Base-by-base conservation (phyloP, 1,140 invertebrate species). In the Heliconius hewitsoni region DNA sequence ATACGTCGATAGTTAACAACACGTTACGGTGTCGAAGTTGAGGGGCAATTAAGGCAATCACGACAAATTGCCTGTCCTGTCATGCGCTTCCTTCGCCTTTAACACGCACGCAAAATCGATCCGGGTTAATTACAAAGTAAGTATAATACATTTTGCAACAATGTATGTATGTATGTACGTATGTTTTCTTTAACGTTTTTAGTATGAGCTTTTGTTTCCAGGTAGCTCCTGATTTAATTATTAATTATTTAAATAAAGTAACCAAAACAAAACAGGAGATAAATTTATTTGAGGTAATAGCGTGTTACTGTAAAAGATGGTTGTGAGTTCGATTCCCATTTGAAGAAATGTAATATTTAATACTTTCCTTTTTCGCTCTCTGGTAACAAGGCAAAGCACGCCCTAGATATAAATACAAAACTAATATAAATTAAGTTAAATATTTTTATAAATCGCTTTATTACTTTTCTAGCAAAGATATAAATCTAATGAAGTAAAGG, bases 91-190 rank as follows among this genome's bases (percentile, higher is more conserved):
- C 80, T 81, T 78, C 73, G 77, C 72, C 71, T 75, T 76, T 57
- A 75, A 81, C 80, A 81, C 76, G 80, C 80, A 81, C 73, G 76
- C 75, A 77, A 72, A 81, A 81, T 81, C 76, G 80, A 81, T 77
- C 66, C 74, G 11, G 34, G 60, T 50, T 77, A 52, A 77, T 72
- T 72, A 72, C 9, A 19, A 72, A 42, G 34, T 39, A 72, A 37
- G 37, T 42, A 72, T 19, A 66, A 39, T 9, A 23, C 13, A 39
- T 72, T 72, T 72, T 72, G 19, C 23, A 42, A 39, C 34, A 42
- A 37, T 39, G 2, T 37, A 37, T 39, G 37, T 46, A 13, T 13
- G 11, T 46, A 46, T 46, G 42, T 46, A 46, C 16, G 42, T 46
- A 46, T 11, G 42, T 39, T 37, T 72, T 27, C 1, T 30, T 5